phyloP scores from a whole-genome alignment of 2,888 invertebrate species.

The Macroteleia sp. region DNA sequence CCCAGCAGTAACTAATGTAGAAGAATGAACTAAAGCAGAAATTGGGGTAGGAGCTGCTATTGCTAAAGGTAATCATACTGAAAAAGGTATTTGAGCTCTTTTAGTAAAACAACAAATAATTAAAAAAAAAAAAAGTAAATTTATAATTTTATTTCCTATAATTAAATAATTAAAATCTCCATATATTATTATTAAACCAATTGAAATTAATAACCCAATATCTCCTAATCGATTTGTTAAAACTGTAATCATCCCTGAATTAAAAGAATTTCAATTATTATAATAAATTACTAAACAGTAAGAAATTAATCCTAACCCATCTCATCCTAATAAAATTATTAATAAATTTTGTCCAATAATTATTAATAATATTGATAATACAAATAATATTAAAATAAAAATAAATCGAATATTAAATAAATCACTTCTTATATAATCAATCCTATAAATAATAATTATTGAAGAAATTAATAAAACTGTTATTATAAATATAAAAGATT shows the following conservation, averaged over 20 bases:
- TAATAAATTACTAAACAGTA: slow-evolving; percentile 90
- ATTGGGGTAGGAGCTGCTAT: slow-evolving; percentile 92
- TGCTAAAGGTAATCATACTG: slow-evolving; percentile 89
- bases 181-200: slow-evolving; percentile 41
- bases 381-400: slow-evolving; percentile 87
- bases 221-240: slow-evolving; percentile 87
- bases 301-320: slow-evolving; percentile 89
- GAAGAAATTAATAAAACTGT: slow-evolving; percentile 88
- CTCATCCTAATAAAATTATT: slow-evolving; percentile 89
- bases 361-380: slow-evolving; percentile 89
- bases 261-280: slow-evolving; percentile 88
- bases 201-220: slow-evolving; percentile 62
- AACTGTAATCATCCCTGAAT: slow-evolving; percentile 89
- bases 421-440: slow-evolving; percentile 86
- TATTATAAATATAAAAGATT: slow-evolving; percentile 87
- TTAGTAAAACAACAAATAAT: slow-evolving; percentile 87
- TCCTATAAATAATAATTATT: slow-evolving; percentile 69
- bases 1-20: slow-evolving; percentile 91
- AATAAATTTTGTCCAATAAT: slow-evolving; percentile 89
- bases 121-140: slow-evolving; percentile 77
- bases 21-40: slow-evolving; percentile 91
- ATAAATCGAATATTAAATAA: slow-evolving; percentile 85
- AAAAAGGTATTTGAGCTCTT: slow-evolving; percentile 93
- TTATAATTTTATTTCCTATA: slow-evolving; percentile 78
- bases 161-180: slow-evolving; percentile 81